These are phyloP conservation scores for Potamarius usumacintae DNA, from an alignment of 2,113 vertebrate genomes.

Conservation along the genomic window DNA sequence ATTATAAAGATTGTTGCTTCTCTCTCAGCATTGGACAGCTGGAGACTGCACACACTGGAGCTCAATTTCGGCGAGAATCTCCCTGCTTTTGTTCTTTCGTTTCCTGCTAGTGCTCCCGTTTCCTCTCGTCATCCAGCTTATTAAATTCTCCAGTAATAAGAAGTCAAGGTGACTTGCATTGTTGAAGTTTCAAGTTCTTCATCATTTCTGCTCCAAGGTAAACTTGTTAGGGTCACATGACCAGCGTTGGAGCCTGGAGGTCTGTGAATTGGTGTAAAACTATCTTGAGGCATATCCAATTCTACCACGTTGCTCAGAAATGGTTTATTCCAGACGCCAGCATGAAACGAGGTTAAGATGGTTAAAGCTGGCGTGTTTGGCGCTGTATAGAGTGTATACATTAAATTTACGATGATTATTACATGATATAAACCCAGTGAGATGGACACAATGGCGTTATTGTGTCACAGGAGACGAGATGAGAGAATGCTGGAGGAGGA, in stretches of 20 bases:
- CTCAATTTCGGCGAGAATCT: conserved; percentile 10
- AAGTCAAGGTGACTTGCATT: conserved; percentile 3
- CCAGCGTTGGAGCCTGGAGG: conserved; percentile 15
- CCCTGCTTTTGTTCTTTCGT: conserved; percentile 32
- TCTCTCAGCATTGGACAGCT: conserved; percentile 13
- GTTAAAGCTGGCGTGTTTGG: conserved; percentile 4
- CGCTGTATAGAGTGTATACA: conserved; percentile 5
- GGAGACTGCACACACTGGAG: neutral
- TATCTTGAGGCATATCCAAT: neutral
- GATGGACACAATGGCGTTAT: conserved; percentile 59
- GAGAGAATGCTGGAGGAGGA: conserved; percentile 31
- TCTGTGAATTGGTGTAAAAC: conserved; percentile 3
- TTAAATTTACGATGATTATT: conserved; percentile 5
- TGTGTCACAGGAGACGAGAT: conserved; percentile 30
- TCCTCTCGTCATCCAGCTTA: conserved; percentile 18
- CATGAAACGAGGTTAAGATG: conserved; percentile 1
- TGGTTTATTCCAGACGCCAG: conserved; percentile 19
- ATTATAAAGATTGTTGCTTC: neutral
- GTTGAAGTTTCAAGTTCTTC: conserved; percentile 10
- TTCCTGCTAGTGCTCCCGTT: conserved; percentile 5
- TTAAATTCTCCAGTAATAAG: neutral
- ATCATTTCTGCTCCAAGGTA: neutral
- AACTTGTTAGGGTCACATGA: conserved; percentile 10
- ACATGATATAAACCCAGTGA: neutral
- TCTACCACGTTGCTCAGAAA: conserved; percentile 15